A percentile compares a stretch with the other conserved stretches of the same genome.
These are phyloP conservation scores for Troides oblongomaculatus DNA, from an alignment of 2,888 invertebrate genomes.

Conservation along the genomic window DNA sequence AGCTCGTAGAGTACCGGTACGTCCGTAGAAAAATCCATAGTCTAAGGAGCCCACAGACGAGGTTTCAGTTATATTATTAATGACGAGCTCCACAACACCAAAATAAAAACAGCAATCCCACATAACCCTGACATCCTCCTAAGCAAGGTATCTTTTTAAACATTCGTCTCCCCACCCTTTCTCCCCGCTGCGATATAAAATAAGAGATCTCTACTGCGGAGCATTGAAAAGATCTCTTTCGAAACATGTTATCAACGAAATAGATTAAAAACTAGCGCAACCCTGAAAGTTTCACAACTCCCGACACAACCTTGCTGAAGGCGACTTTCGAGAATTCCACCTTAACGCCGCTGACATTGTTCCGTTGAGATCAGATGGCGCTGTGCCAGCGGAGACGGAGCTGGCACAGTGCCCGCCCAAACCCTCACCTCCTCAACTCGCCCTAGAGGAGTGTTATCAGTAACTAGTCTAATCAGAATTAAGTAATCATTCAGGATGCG, in stretches of 20 bases:
- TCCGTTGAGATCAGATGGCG: constrained; percentile 22
- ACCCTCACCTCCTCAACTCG: background rate
- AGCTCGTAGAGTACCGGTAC: too few species aligned
- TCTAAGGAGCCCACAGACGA: too few species aligned
- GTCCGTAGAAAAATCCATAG: too few species aligned
- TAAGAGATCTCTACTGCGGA: background rate
- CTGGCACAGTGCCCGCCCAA: constrained; percentile 11
- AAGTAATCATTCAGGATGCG: too few species aligned
- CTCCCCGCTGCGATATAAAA: background rate
- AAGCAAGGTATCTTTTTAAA: too few species aligned
- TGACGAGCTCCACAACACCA: too few species aligned
- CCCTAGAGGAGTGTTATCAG: constrained; percentile 7
- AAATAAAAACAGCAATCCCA: too few species aligned
- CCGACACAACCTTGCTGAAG: constrained; percentile 15
- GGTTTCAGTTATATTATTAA: too few species aligned
- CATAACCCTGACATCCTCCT: too few species aligned
- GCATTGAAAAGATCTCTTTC: background rate
- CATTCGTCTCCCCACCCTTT: too few species aligned
- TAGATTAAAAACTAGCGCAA: constrained; percentile 5
- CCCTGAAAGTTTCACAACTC: constrained; percentile 1
- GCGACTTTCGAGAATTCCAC: constrained; percentile 26
- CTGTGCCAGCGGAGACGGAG: constrained; percentile 14
- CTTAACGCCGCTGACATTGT: constrained; percentile 28
- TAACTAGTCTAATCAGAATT: background rate
- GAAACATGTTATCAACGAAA: background rate